A percentile compares a stretch with the other conserved stretches of the same genome.
phyloP scores from a whole-genome alignment of 1,140 invertebrate genomes.

The Drosophila kikkawai region DNA sequence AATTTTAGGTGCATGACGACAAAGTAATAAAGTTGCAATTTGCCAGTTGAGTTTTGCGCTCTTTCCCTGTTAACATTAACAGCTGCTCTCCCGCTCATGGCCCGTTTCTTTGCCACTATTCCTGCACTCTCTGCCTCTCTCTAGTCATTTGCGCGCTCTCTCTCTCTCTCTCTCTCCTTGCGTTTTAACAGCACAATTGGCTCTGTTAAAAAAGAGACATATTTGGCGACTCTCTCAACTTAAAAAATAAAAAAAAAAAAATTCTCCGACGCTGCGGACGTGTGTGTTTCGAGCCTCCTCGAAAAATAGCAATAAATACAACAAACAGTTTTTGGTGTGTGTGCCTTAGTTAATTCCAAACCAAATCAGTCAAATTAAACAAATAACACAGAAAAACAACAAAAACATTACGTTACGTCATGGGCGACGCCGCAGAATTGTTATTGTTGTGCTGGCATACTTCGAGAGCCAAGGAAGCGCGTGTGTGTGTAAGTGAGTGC shows the following conservation, averaged over 20 bases:
- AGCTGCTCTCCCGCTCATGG: constrained; percentile 6
- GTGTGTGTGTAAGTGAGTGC: not conserved
- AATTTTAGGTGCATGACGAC: not conserved
- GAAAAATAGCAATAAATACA: constrained; percentile 16
- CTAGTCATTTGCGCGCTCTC: not conserved
- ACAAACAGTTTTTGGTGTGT: constrained; percentile 5
- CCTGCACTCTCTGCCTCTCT: not conserved
- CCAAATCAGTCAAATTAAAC: constrained; percentile 39
- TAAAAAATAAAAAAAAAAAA: not conserved
- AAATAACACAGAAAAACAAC: constrained; percentile 27
- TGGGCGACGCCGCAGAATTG: constrained; percentile 31
- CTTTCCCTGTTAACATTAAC: constrained; percentile 23
- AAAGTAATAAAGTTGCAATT: constrained; percentile 28
- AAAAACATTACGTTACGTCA: constrained; percentile 45
- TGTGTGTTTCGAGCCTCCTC: constrained; percentile 26
- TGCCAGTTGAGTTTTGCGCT: constrained; percentile 16
- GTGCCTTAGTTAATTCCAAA: constrained; percentile 35
- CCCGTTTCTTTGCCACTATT: not conserved
- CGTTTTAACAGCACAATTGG: constrained; percentile 23
- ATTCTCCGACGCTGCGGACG: constrained; percentile 40
- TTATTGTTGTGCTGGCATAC: constrained; percentile 54
- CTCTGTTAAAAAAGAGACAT: constrained; percentile 8
- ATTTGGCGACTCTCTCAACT: not conserved
- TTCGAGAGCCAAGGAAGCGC: constrained; percentile 10
- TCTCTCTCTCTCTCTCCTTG: constrained; percentile 3